Evolutionary conservation across 2,888 invertebrate genomes (phyloP).

Genomic region (Atherix ibis): DNA sequence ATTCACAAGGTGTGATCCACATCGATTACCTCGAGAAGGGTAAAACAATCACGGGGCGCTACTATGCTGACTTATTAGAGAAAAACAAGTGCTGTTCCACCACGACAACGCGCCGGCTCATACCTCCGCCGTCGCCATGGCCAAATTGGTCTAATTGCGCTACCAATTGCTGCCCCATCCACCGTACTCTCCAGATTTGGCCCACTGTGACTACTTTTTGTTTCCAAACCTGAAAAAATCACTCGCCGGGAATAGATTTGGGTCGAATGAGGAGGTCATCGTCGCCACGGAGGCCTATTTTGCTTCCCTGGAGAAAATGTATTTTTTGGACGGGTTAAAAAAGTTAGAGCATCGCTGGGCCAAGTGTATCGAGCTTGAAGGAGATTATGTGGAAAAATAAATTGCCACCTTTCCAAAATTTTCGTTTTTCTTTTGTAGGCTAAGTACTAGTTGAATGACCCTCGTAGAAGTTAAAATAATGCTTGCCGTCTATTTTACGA

Average conservation of each 20-base stretch:
- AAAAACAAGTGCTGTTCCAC: neutral
- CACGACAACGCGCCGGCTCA: neutral
- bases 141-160: neutral
- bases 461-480: too few species aligned
- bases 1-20: constrained; percentile 5
- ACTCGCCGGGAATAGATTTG: neutral
- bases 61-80: constrained; percentile 1
- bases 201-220: neutral
- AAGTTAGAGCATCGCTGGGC: neutral
- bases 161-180: neutral
- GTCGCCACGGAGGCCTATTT: neutral
- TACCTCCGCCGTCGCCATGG: neutral
- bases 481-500: too few species aligned
- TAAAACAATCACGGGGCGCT: constrained; percentile 4
- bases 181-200: neutral
- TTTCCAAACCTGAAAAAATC: neutral
- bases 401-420: neutral
- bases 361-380: neutral
- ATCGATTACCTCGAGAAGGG: constrained; percentile 4
- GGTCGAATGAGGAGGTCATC: neutral
- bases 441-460: neutral
- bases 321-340: neutral
- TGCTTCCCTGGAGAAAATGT: neutral
- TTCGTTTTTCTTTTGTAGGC: neutral
- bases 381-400: neutral